Evolutionary conservation across 1,140 invertebrate genomes (phyloP).

Genomic region (Luehdorfia chinensis): DNA sequence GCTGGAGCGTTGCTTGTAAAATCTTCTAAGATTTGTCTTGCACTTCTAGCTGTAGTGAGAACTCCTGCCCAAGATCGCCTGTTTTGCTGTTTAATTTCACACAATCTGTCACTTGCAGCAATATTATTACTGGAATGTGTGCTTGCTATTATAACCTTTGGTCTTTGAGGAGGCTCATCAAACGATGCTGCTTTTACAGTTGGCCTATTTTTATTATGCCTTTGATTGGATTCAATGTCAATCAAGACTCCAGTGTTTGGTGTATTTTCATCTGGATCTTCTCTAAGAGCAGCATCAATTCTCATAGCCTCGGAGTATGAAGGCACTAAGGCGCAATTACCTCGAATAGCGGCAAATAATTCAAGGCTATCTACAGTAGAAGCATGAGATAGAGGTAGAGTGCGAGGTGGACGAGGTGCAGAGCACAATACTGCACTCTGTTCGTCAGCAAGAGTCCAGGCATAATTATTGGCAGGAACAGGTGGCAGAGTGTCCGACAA

Average conservation of each 20-base stretch:
- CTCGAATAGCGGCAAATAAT: slow-evolving; percentile 66
- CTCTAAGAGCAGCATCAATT: slow-evolving; percentile 69
- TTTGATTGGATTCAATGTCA: slow-evolving; percentile 43
- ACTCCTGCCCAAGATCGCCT: slow-evolving; percentile 65
- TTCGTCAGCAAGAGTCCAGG: slow-evolving; percentile 75
- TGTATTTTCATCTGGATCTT: slow-evolving; percentile 53
- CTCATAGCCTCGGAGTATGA: slow-evolving; percentile 80
- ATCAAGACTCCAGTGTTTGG: slow-evolving; percentile 36
- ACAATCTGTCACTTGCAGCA: slow-evolving; percentile 34
- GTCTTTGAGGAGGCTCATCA: slow-evolving; percentile 57
- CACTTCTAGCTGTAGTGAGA: slow-evolving; percentile 54
- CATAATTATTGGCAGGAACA: slow-evolving; percentile 56
- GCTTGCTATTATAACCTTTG: slow-evolving; percentile 44
- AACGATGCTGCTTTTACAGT: slow-evolving; percentile 62
- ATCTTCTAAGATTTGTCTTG: slow-evolving; percentile 64
- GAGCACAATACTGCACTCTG: slow-evolving; percentile 78
- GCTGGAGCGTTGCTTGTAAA: slow-evolving; percentile 41
- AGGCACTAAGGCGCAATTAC: slow-evolving; percentile 76
- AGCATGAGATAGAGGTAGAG: slow-evolving; percentile 81
- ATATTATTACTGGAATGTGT: slow-evolving; percentile 65
- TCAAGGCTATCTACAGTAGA: slow-evolving; percentile 67
- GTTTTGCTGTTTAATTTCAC: slow-evolving; percentile 61
- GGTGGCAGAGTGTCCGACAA: slow-evolving; percentile 73
- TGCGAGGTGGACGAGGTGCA: slow-evolving; percentile 83
- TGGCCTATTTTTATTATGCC: slow-evolving; percentile 33